These are phyloP conservation scores for Acromyrmex charruanus DNA, from an alignment of 1,140 invertebrate genomes.

Conservation along the genomic window DNA sequence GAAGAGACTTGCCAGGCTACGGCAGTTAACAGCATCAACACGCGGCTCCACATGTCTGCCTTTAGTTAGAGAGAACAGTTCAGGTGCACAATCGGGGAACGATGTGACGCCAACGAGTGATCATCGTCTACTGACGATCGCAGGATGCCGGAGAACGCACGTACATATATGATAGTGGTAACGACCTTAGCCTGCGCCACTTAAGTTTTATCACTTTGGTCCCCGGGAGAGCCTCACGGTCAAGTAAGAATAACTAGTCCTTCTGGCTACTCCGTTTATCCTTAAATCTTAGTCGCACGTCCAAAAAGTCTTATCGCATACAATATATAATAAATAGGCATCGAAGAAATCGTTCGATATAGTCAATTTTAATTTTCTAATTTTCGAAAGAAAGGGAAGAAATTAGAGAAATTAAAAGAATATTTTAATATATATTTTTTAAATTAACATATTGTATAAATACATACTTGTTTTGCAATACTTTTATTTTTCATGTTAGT, in stretches of 20 bases:
- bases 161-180: slow-evolving; percentile 67
- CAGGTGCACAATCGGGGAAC: slow-evolving; percentile 31
- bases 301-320: background rate
- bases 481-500: background rate
- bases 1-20: background rate
- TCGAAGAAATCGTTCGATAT: background rate
- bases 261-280: slow-evolving; percentile 8
- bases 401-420: background rate
- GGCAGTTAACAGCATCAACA: slow-evolving; percentile 9
- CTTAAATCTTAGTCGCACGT: slow-evolving; percentile 38
- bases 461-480: background rate
- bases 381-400: background rate
- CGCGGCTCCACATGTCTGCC: slow-evolving; percentile 32
- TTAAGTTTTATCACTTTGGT: slow-evolving; percentile 74
- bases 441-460: background rate
- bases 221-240: slow-evolving; percentile 67
- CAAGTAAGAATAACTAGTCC: slow-evolving; percentile 72
- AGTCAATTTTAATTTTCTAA: background rate
- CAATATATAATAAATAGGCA: background rate
- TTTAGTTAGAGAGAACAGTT: background rate
- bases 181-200: slow-evolving; percentile 74
- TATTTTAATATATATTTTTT: background rate
- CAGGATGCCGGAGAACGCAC: slow-evolving; percentile 63
- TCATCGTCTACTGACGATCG: slow-evolving; percentile 74
- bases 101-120: slow-evolving; percentile 68